phyloP scores from a whole-genome alignment of 2,888 invertebrate species.

The Acanthopleura granulata region DNA sequence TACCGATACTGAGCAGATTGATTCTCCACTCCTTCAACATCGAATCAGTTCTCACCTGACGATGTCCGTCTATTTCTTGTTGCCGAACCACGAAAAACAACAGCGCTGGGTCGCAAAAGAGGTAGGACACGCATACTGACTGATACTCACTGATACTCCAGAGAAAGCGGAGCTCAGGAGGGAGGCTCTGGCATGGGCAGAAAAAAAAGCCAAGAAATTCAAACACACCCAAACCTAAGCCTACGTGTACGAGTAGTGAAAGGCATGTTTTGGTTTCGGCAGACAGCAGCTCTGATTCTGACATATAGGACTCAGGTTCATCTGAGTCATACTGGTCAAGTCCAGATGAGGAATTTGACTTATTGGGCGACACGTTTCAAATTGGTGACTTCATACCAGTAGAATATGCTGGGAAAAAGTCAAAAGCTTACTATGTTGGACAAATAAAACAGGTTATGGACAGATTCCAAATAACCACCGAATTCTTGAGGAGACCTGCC shows the following conservation, averaged over 20 bases:
- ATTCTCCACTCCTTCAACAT: no score
- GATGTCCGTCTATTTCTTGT: background rate
- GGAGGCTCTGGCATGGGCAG: background rate
- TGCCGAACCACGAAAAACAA: slow-evolving; percentile 5
- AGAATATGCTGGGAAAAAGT: slow-evolving; percentile 6
- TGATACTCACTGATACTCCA: slow-evolving; percentile 1
- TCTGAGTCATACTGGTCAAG: no score
- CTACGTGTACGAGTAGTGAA: no score
- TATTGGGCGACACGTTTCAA: no score
- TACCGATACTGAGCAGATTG: no score
- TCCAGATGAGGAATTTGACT: no score
- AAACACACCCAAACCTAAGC: no score
- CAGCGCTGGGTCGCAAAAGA: background rate
- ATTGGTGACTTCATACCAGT: no score
- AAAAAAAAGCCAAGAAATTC: background rate
- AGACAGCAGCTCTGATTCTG: no score
- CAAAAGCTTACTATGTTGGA: slow-evolving; percentile 15
- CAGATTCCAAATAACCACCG: background rate
- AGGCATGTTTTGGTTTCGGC: no score
- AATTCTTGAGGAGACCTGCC: slow-evolving; percentile 5
- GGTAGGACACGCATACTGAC: background rate
- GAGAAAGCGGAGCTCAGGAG: background rate
- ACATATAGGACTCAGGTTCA: no score
- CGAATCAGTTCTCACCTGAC: background rate
- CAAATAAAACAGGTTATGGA: background rate